These are phyloP conservation scores for Arremon aurantiirostris DNA, from an alignment of 2,797 vertebrate genomes.

Conservation along the genomic window DNA sequence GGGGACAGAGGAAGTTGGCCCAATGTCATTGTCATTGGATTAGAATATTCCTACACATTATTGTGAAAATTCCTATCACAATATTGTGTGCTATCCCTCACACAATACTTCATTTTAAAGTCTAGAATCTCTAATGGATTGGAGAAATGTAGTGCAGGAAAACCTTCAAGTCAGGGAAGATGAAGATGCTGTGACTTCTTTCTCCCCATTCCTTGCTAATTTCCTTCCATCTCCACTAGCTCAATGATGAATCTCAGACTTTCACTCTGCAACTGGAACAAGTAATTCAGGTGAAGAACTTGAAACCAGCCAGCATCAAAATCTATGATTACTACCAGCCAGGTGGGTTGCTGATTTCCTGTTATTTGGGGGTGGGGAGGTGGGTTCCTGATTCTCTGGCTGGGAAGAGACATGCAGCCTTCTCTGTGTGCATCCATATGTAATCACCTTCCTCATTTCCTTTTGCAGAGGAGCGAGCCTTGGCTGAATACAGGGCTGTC, in stretches of 20 bases:
- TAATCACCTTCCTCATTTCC: background rate
- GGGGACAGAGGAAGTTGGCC: background rate
- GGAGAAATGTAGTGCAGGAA: background rate
- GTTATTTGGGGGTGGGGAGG: background rate
- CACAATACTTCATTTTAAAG: background rate
- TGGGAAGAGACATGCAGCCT: background rate
- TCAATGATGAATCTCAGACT: constrained; percentile 43
- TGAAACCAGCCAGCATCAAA: constrained; percentile 39
- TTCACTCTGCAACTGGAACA: constrained; percentile 49
- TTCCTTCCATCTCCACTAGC: background rate
- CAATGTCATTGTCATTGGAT: background rate
- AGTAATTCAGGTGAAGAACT: constrained; percentile 32
- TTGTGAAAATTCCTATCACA: background rate
- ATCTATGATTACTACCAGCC: constrained; percentile 62
- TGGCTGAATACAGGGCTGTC: constrained; percentile 14
- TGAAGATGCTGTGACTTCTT: background rate
- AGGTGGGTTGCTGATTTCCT: constrained; percentile 20
- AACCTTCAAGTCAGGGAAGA: background rate
- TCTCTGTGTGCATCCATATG: background rate
- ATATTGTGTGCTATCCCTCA: background rate
- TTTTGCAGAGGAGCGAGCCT: constrained; percentile 47
- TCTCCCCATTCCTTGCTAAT: background rate
- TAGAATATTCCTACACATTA: background rate
- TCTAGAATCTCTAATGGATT: background rate
- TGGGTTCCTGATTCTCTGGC: background rate